Evolutionary conservation across 2,888 invertebrate genomes (phyloP).

Genomic region (Drosophila pegasa): DNA sequence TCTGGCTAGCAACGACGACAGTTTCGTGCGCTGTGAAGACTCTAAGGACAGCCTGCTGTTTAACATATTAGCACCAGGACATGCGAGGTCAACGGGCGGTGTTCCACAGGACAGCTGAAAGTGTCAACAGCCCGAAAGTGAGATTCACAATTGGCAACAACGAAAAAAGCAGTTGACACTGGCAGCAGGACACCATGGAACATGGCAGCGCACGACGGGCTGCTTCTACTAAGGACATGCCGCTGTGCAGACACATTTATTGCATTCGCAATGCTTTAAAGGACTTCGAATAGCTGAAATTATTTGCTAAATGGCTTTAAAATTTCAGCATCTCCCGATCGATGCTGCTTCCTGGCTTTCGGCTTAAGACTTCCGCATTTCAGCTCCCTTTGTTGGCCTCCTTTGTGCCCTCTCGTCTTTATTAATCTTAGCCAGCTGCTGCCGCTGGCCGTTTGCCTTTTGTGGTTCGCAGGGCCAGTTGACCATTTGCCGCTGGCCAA

Average conservation of each 20-base stretch:
- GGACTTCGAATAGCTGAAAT: constrained; percentile 14
- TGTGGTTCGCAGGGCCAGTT: constrained; percentile 63
- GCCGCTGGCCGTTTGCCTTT: constrained; percentile 65
- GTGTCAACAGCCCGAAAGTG: constrained; percentile 67
- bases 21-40: constrained; percentile 34
- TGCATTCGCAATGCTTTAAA: constrained; percentile 48
- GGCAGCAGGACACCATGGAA: constrained; percentile 15
- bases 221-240: constrained; percentile 10
- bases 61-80: constrained; percentile 78
- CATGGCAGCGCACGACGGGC: constrained; percentile 21
- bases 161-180: constrained; percentile 32
- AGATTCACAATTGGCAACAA: constrained; percentile 43
- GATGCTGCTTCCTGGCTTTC: constrained; percentile 17
- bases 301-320: constrained; percentile 58
- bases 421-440: constrained; percentile 58
- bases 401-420: constrained; percentile 38
- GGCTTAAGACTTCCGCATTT: constrained; percentile 46
- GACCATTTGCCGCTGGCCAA: constrained; percentile 67
- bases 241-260: constrained; percentile 55
- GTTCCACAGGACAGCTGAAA: constrained; percentile 66
- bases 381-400: constrained; percentile 33
- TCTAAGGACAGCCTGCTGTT: constrained; percentile 66
- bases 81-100: constrained; percentile 47
- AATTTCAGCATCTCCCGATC: constrained; percentile 17
- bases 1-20: constrained; percentile 51